A percentile compares a stretch with the other conserved stretches of the same genome.
These are phyloP conservation scores for Siniperca chuatsi DNA, from an alignment of 2,113 vertebrate genomes.

Conservation along the genomic window DNA sequence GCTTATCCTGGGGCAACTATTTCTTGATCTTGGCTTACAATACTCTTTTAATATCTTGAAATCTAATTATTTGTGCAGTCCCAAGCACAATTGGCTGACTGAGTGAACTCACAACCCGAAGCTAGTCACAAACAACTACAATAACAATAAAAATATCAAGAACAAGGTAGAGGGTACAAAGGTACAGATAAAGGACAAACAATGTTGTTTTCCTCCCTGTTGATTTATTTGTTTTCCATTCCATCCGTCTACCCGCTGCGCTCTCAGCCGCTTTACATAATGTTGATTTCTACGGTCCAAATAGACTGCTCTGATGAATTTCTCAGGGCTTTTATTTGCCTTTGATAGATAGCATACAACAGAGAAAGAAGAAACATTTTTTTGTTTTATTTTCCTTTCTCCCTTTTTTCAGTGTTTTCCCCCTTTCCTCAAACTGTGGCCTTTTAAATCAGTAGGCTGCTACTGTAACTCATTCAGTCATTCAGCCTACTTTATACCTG, in stretches of 20 bases:
- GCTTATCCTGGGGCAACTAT: background rate
- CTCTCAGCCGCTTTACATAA: conserved; percentile 74
- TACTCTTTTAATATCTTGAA: conserved; percentile 34
- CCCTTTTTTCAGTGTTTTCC: background rate
- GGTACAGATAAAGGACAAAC: conserved; percentile 70
- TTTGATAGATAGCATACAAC: conserved; percentile 61
- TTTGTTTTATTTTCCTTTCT: conserved; percentile 34
- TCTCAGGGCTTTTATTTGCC: conserved; percentile 64
- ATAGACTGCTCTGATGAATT: conserved; percentile 69
- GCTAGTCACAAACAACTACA: conserved; percentile 33
- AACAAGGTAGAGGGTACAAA: conserved; percentile 50
- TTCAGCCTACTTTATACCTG: conserved; percentile 19
- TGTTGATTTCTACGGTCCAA: conserved; percentile 75
- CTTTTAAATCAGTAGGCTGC: conserved; percentile 26
- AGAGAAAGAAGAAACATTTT: conserved; percentile 48
- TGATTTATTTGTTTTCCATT: conserved; percentile 79
- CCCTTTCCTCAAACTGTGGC: background rate
- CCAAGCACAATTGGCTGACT: conserved; percentile 18
- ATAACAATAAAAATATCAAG: conserved; percentile 46
- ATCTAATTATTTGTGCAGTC: conserved; percentile 31
- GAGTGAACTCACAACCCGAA: conserved; percentile 34
- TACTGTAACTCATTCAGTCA: conserved; percentile 25
- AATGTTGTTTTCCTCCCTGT: conserved; percentile 58
- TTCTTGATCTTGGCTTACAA: conserved; percentile 20
- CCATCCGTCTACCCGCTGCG: conserved; percentile 55